These are phyloP conservation scores for Drosophila nigrodunni DNA, from an alignment of 1,140 invertebrate species.

Conservation along the genomic window DNA sequence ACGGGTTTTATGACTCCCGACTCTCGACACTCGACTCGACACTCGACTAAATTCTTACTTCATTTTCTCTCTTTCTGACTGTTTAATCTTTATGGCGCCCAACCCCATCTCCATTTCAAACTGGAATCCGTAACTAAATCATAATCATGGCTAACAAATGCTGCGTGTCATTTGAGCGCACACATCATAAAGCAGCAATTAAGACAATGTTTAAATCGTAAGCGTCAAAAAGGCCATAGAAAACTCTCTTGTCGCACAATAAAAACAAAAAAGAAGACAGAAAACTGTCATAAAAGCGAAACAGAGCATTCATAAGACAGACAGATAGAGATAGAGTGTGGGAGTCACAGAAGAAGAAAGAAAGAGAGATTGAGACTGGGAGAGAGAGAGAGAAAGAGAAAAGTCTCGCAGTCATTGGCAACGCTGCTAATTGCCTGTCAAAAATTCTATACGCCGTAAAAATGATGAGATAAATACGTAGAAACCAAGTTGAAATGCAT, in stretches of 20 bases:
- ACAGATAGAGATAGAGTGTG: conserved; percentile 9
- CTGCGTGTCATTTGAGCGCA: conserved; percentile 79
- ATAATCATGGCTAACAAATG: conserved; percentile 74
- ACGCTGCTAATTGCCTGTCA: conserved; percentile 81
- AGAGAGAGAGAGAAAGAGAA: conserved; percentile 1
- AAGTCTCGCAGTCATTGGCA: conserved; percentile 56
- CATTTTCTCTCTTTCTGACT: not conserved
- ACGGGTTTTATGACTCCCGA: conserved; percentile 41
- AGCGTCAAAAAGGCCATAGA: conserved; percentile 81
- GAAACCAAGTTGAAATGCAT: conserved; percentile 64
- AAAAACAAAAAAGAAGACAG: conserved; percentile 52
- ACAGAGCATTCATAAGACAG: conserved; percentile 20
- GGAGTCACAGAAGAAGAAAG: not conserved
- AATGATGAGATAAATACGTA: conserved; percentile 76
- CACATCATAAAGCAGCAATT: conserved; percentile 82
- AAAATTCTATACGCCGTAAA: conserved; percentile 73
- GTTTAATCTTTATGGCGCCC: conserved; percentile 77
- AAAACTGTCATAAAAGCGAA: conserved; percentile 71
- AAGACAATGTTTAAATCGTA: conserved; percentile 80
- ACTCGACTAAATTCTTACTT: conserved; percentile 34
- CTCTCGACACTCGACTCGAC: conserved; percentile 14
- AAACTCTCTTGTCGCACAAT: conserved; percentile 67
- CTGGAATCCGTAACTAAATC: conserved; percentile 64
- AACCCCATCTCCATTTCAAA: not conserved
- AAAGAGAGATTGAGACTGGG: not conserved